Conservation (phyloP, 1,140 invertebrate species). For the Zaprionus africanus region DNA sequence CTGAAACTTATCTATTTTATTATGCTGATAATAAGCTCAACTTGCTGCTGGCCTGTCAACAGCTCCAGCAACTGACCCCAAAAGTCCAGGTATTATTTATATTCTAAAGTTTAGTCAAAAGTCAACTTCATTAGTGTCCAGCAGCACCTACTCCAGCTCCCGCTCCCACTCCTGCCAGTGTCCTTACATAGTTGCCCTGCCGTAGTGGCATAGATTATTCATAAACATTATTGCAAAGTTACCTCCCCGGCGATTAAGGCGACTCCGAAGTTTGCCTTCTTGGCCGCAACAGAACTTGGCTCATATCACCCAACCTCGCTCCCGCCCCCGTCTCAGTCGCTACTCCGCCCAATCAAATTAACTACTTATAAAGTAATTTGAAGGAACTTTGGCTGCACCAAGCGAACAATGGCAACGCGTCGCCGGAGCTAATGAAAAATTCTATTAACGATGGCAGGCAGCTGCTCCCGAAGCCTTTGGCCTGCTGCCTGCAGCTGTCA, state of each 20-base stretch:
- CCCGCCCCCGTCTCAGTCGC: background rate
- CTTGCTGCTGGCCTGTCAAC: constrained; percentile 6
- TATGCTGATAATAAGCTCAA: constrained; percentile 13
- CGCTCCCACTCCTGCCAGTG: background rate
- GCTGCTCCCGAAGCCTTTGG: constrained; percentile 2
- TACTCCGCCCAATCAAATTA: constrained; percentile 71
- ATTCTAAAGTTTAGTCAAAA: constrained; percentile 25
- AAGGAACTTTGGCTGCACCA: constrained; percentile 65
- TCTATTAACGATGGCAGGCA: constrained; percentile 68
- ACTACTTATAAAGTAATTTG: constrained; percentile 81
- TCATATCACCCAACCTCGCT: constrained; percentile 5
- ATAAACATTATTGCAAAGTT: constrained; percentile 79
- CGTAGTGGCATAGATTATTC: constrained; percentile 46
- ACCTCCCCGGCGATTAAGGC: constrained; percentile 67
- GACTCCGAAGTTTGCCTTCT: constrained; percentile 59
- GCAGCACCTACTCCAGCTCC: constrained; percentile 14
- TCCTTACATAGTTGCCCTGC: constrained; percentile 10
- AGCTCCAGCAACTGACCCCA: constrained; percentile 13
- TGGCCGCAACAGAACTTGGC: constrained; percentile 61
- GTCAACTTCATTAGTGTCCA: constrained; percentile 34
- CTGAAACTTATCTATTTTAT: background rate
- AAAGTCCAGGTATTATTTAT: constrained; percentile 26
- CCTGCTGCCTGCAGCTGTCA: constrained; percentile 44
- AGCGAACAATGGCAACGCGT: constrained; percentile 60
- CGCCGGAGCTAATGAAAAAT: constrained; percentile 75